Percentiles rank a stretch among this genome's conserved stretches.
phyloP scores from a whole-genome alignment of 2,797 vertebrate genomes.

The Brotula barbata region DNA sequence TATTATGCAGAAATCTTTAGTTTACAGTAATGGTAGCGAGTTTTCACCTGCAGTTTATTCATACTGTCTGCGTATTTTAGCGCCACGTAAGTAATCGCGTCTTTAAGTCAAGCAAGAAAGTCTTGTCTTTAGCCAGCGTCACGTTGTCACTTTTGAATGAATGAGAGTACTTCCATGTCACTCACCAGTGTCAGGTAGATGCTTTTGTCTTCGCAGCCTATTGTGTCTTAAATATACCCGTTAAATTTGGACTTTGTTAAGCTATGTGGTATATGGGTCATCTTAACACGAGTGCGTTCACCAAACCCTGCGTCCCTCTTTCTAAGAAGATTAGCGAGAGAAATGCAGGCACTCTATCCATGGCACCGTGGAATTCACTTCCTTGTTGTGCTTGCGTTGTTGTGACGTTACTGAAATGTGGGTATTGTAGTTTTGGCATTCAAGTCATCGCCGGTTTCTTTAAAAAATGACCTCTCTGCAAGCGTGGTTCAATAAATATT shows the following conservation, averaged over 20 bases:
- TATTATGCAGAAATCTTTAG: background rate
- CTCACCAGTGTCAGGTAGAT: constrained; percentile 4
- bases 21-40: background rate
- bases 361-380: constrained; percentile 58
- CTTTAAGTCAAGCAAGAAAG: background rate
- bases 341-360: constrained; percentile 36
- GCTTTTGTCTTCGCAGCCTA: constrained; percentile 5
- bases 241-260: background rate
- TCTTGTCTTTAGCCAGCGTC: constrained; percentile 53
- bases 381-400: constrained; percentile 71
- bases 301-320: constrained; percentile 40
- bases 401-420: constrained; percentile 56
- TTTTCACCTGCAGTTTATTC: too few relatives aligned
- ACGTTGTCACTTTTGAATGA: constrained; percentile 32
- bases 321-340: constrained; percentile 71
- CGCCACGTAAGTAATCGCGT: background rate
- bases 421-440: too few relatives aligned
- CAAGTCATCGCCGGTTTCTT: too few relatives aligned
- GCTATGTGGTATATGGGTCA: constrained; percentile 31
- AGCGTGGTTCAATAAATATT: too few relatives aligned
- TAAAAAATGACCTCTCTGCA: too few relatives aligned
- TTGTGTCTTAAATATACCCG: constrained; percentile 3
- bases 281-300: constrained; percentile 34
- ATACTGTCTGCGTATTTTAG: background rate
- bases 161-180: constrained; percentile 21